Evolutionary conservation across 2,888 invertebrate species (phyloP), one percentile per base, ranked within the genome.

Genomic region (Spialia ferax): DNA sequence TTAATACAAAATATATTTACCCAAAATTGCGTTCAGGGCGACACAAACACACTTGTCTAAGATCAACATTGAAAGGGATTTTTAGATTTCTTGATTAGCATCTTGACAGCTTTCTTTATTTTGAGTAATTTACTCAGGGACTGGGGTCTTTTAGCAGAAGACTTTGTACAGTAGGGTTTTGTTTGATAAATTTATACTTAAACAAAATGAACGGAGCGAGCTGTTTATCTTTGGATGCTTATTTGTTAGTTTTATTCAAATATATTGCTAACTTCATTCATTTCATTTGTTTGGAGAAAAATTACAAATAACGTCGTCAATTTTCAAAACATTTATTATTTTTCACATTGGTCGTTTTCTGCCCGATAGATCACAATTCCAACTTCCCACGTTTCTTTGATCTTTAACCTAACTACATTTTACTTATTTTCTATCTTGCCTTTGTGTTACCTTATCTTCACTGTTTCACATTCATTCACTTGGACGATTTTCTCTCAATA

Each of bases 61-160:
- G 85, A 83, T 86, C 82, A 85, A 87, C 84, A 87, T 85, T 87
- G 81, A 85, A 84, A 82, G 79, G 80, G 84, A 80, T 80, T 80
- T 79, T 82, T 81, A 77, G 81, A 83, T 85, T 76, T 87, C 90
- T 89, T 90, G 90, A 86, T 80, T 84, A 89, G 91, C 93, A 93
- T 93, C 93, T 93, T 93, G 93, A 93, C 93, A 93, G 88, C 92
- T 93, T 93, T 93, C 86, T 87, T 87, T 86, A 79, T 38, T 57
- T n/a, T 52, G 15, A 76, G 75, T 57, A 56, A 74, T 70, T 32
- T 50, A 50, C 15, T 50, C n/a, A 59, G 20, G 50, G 26, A 61
- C 22, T 52, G 62, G 52, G 52, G 18, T 60, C n/a, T 52, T 22
- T 18, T 50, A 15, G 18, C 26, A 10, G 11, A 63, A 11, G n/a